Base-by-base conservation (phyloP, 2,888 invertebrate species). In the Notodonta ziczac region DNA sequence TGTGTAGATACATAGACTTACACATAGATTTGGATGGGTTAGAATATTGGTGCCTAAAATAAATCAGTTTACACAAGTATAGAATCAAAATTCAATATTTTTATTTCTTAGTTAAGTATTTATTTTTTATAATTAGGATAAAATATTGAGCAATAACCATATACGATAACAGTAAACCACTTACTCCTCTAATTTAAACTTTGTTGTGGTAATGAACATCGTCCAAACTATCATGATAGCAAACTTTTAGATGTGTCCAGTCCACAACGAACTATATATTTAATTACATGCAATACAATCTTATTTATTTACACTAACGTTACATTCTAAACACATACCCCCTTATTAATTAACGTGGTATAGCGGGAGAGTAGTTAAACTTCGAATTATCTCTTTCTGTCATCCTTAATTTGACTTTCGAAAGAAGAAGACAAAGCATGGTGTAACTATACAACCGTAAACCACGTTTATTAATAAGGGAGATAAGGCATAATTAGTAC, bases 161-260 rank as follows among this genome's bases (percentile, higher is more conserved):
- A 12, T 32, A 0, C 5, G 10, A 12, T 10, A 32, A 24, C 24
- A 24, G 2, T 24, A 24, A 24, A 24, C 6, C 35, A 53, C 53
- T 35, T 0, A 1, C 13, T 35, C 53, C 24, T n/a, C 8, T 12
- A 53, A 35, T 10, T 5, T 16, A 7, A 53, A 39, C 35, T 53
- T 46, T 70, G 93, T 93, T 93, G 91, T 86, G 79, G 83, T 65
- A 92, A 85, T 93, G 90, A 91, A 91, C 92, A 61, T 85, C 91
- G 83, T 85, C 84, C 73, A 93, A 90, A 84, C 16, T 46, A 58
- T 14, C 46, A 55, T 42, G 56, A 59, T 52, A 60, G 50, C 53
- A 9, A 58, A 59, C 14, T 62, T 62, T 88, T 91, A 81, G 88
- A 88, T 83, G 90, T 91, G 90, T 86, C 91, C 91, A 93, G 90